A percentile compares a stretch with the other conserved stretches of the same genome.
Evolutionary conservation across 2,797 vertebrate species (phyloP).

Genomic region (Paratrypauchen microcephalus): DNA sequence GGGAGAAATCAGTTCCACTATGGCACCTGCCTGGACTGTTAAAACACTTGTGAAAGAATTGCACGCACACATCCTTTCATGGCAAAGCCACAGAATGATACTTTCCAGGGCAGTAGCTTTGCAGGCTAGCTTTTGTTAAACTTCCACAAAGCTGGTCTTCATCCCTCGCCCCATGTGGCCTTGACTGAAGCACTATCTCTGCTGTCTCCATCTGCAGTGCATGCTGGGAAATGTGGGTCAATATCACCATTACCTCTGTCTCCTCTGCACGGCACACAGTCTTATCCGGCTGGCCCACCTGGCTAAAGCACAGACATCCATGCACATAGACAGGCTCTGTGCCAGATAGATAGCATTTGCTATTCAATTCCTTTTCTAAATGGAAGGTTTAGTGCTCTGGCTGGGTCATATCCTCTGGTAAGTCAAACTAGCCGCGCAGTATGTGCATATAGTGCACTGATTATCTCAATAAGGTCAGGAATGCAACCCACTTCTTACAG

Average conservation of each 20-base stretch:
- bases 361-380: constrained; percentile 69
- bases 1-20: constrained; percentile 38
- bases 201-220: constrained; percentile 24
- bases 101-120: constrained; percentile 53
- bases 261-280: constrained; percentile 24
- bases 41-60: constrained; percentile 39
- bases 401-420: constrained; percentile 61
- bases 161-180: constrained; percentile 56
- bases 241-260: constrained; percentile 47
- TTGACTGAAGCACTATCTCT: constrained; percentile 35
- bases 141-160: constrained; percentile 59
- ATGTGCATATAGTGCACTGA: constrained; percentile 52
- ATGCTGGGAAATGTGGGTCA: constrained; percentile 49
- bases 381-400: constrained; percentile 53
- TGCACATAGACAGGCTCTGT: constrained; percentile 16
- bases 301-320: constrained; percentile 8
- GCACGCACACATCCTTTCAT: constrained; percentile 43
- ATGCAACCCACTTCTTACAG: constrained; percentile 26
- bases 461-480: constrained; percentile 54
- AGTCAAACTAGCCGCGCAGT: constrained; percentile 37
- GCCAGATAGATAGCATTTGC: constrained; percentile 53
- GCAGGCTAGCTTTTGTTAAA: constrained; percentile 47
- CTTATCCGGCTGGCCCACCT: constrained; percentile 39
- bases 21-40: constrained; percentile 24
- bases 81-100: constrained; percentile 51